Evolutionary conservation across 2,113 vertebrate genomes (phyloP).

Genomic region (Stigmatopora nigra): DNA sequence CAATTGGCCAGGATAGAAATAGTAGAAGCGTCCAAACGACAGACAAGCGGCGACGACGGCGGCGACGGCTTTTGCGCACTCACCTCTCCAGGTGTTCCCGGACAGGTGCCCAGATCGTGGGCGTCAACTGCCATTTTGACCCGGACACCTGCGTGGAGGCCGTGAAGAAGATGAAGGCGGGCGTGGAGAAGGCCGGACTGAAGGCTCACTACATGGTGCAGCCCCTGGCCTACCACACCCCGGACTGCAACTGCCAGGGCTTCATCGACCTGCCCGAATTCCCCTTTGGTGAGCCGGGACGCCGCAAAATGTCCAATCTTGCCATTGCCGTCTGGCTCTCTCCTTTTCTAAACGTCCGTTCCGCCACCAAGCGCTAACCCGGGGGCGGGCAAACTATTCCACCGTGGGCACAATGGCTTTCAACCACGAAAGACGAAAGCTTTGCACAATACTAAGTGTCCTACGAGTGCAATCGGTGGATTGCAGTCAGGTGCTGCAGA

Average conservation of each 20-base stretch:
- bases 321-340: too few species aligned
- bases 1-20: too few species aligned
- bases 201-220: slow-evolving; percentile 91
- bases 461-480: too few species aligned
- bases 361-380: too few species aligned
- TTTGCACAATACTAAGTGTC: too few species aligned
- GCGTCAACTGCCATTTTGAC: slow-evolving; percentile 97
- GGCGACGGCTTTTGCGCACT: slow-evolving; percentile 12
- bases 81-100: not conserved
- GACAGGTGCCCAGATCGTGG: slow-evolving; percentile 86
- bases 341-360: too few species aligned
- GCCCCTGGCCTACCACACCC: slow-evolving; percentile 90
- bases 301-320: not conserved
- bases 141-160: slow-evolving; percentile 78
- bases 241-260: slow-evolving; percentile 89
- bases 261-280: slow-evolving; percentile 96
- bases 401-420: too few species aligned
- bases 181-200: slow-evolving; percentile 79
- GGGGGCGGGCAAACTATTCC: too few species aligned
- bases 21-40: not conserved
- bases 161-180: slow-evolving; percentile 89
- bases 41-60: too few species aligned
- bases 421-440: too few species aligned
- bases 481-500: too few species aligned
- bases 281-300: slow-evolving; percentile 86